Evolutionary conservation across 2,888 invertebrate genomes (phyloP).

Genomic region (Polyommatus icarus): DNA sequence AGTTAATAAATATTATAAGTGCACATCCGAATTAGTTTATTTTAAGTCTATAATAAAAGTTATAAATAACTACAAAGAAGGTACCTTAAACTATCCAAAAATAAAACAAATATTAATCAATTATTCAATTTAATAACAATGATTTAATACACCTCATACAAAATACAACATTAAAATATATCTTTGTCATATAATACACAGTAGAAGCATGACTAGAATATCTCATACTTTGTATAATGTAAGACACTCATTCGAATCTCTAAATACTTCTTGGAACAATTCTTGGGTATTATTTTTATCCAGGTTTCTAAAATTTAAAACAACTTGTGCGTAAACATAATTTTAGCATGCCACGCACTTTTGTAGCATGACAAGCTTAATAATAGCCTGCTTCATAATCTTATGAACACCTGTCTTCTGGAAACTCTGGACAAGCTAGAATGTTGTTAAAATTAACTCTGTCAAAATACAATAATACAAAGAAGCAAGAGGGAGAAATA

Average conservation of each 20-base stretch:
- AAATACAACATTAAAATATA: slow-evolving; percentile 70
- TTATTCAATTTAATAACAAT: slow-evolving; percentile 55
- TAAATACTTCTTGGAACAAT: slow-evolving; percentile 31
- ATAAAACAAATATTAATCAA: background rate
- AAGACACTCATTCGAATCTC: slow-evolving; percentile 22
- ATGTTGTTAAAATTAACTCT: too few species aligned
- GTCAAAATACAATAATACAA: too few species aligned
- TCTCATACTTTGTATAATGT: slow-evolving; percentile 36
- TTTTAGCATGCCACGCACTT: background rate
- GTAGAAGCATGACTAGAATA: slow-evolving; percentile 45
- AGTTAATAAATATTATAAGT: background rate
- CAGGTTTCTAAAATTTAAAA: background rate
- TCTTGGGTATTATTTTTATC: background rate
- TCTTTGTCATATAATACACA: slow-evolving; percentile 44
- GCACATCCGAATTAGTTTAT: background rate
- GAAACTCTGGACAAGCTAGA: too few species aligned
- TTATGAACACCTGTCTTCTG: background rate
- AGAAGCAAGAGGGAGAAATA: background rate
- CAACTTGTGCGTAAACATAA: background rate
- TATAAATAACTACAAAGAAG: background rate
- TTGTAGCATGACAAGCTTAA: background rate
- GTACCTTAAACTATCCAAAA: background rate
- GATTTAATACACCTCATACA: slow-evolving; percentile 63
- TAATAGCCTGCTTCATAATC: background rate
- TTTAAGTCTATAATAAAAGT: background rate